phyloP scores from a whole-genome alignment of 2,113 vertebrate species.

The Barnardius zonarius region DNA sequence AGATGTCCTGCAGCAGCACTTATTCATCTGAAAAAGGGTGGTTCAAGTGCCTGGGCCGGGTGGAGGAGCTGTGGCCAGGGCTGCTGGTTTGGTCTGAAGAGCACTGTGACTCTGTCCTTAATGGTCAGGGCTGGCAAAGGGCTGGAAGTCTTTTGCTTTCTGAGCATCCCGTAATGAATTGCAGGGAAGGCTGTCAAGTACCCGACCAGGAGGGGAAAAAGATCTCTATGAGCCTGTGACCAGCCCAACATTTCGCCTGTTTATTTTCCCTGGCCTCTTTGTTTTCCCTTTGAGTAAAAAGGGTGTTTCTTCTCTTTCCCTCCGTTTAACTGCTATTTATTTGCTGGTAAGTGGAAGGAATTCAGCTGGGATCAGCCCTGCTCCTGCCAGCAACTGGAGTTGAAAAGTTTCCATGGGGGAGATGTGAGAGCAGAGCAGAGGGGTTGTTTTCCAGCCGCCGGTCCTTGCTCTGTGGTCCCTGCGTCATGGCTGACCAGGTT shows the following conservation, averaged over 20 bases:
- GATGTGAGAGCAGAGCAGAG: constrained; percentile 31
- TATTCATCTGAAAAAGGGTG: not conserved
- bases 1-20: not conserved
- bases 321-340: constrained; percentile 52
- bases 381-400: constrained; percentile 39
- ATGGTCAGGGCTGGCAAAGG: constrained; percentile 13
- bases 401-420: constrained; percentile 38
- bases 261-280: constrained; percentile 29
- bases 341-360: constrained; percentile 62
- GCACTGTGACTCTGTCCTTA: not conserved
- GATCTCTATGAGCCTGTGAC: not conserved
- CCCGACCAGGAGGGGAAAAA: not conserved
- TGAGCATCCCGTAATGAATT: constrained; percentile 40
- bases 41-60: not conserved
- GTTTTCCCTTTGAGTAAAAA: constrained; percentile 40
- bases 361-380: constrained; percentile 46
- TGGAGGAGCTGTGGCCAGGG: not conserved
- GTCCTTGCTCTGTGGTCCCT: not conserved
- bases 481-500: not conserved
- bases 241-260: not conserved
- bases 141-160: constrained; percentile 11
- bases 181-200: constrained; percentile 27
- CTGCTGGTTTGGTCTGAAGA: not conserved
- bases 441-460: not conserved
- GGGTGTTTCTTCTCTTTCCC: constrained; percentile 39